Conservation (phyloP, 1,140 invertebrate genomes). For the Drosophila kurseongensis region DNA sequence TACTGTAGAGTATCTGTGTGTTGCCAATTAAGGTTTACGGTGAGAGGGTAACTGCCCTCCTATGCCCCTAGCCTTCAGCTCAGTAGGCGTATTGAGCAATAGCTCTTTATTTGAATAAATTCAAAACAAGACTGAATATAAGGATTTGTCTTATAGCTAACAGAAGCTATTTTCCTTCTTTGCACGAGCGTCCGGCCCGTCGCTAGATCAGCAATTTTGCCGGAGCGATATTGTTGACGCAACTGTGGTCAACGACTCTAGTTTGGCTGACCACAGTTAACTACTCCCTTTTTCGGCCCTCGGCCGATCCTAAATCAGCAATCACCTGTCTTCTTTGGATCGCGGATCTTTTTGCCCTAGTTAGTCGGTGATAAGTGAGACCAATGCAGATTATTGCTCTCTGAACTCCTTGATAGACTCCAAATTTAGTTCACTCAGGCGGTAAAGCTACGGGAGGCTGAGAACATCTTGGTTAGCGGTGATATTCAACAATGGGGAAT, state of each 20-base stretch:
- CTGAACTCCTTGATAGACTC: not conserved
- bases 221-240: too few species aligned
- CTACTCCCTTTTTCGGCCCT: not conserved
- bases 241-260: too few species aligned
- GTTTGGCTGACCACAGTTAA: not conserved
- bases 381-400: constrained; percentile 1
- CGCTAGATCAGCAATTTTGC: too few species aligned
- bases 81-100: too few species aligned
- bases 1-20: too few species aligned
- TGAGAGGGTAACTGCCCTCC: too few species aligned
- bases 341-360: not conserved
- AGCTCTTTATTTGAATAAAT: too few species aligned
- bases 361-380: not conserved
- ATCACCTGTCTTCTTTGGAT: not conserved
- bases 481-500: not conserved
- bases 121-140: too few species aligned
- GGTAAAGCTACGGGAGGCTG: not conserved
- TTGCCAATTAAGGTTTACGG: too few species aligned
- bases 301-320: not conserved
- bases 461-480: not conserved
- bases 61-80: too few species aligned
- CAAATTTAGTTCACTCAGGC: constrained; percentile 4
- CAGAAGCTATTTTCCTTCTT: constrained; percentile 2
- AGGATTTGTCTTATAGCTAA: too few species aligned
- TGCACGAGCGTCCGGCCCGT: not conserved